Evolutionary conservation across 1,140 invertebrate species (phyloP).

Genomic region (Geopemphigus sp.): DNA sequence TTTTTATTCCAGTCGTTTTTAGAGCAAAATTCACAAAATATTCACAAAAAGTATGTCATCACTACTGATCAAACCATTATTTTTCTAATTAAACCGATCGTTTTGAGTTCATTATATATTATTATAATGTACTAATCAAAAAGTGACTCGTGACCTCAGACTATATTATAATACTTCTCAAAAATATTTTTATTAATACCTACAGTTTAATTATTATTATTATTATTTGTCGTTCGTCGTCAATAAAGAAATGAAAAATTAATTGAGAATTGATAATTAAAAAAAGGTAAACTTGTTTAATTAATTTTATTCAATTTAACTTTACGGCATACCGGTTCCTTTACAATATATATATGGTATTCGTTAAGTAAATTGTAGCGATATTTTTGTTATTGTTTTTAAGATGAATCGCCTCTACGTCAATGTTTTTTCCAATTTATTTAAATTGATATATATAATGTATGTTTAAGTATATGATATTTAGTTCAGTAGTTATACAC

Average conservation of each 20-base stretch:
- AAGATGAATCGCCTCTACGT: neutral
- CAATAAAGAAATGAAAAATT: neutral
- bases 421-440: neutral
- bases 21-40: neutral
- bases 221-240: neutral
- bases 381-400: constrained; percentile 6
- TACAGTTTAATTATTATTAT: no score
- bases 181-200: neutral
- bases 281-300: neutral
- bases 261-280: neutral
- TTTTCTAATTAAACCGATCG: neutral
- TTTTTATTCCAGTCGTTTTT: neutral
- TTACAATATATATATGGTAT: neutral
- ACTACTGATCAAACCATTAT: neutral
- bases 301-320: constrained; percentile 6
- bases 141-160: neutral
- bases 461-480: neutral
- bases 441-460: neutral
- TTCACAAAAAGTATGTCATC: neutral
- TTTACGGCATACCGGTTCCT: neutral
- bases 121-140: neutral
- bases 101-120: neutral
- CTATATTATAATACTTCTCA: neutral
- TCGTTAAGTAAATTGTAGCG: neutral
- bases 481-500: neutral